Base-by-base conservation (phyloP, 2,888 invertebrate species). In the Agonopterix alstromeriana region DNA sequence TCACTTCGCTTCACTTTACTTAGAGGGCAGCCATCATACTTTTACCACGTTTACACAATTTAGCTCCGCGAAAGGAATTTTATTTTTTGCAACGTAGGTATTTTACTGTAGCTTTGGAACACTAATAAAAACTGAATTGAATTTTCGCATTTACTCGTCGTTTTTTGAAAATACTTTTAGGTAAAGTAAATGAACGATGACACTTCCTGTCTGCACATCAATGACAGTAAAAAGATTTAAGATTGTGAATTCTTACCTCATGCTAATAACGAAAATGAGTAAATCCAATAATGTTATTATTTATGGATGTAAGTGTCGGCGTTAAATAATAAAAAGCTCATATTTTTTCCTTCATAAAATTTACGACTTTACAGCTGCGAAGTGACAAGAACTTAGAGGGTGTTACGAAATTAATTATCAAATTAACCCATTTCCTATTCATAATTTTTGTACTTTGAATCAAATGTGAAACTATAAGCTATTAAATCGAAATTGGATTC, bases 1-100 rank as follows among this genome's bases (percentile, higher is more conserved):
- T 82, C 81, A 76, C 80, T 84, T 82, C 82, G 78, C 81, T 82
- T 82, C 82, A 79, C 81, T 82, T 83, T 81, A 85, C 85, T 82
- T 85, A 82, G 66, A 71, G 70, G 76, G 75, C 69, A 66, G 68
- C 81, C 85, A 85, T 86, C 81, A 84, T 82, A 84, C 84, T 86
- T 85, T 81, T 68, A 73, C 76, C 68, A 65, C 74, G 47, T 71
- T 72, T 80, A 75, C 63, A 69, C 67, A 76, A 76, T 82, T 79
- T 82, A 77, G 81, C 77, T 78, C 70, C 71, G 64, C 62, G 68
- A 67, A 71, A 72, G 69, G 65, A 70, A 75, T 65, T 70, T 75
- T 74, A 70, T 70, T 67, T 69, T 70, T 60, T 56, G 63, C 63
- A 63, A 61, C 61, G 64, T 65, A 60, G 45, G 44, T 51, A 44